Percentiles rank a stretch among this genome's conserved stretches.
These are phyloP conservation scores for Ophonus ardosiacus DNA, from an alignment of 2,888 invertebrate genomes.

Conservation along the genomic window DNA sequence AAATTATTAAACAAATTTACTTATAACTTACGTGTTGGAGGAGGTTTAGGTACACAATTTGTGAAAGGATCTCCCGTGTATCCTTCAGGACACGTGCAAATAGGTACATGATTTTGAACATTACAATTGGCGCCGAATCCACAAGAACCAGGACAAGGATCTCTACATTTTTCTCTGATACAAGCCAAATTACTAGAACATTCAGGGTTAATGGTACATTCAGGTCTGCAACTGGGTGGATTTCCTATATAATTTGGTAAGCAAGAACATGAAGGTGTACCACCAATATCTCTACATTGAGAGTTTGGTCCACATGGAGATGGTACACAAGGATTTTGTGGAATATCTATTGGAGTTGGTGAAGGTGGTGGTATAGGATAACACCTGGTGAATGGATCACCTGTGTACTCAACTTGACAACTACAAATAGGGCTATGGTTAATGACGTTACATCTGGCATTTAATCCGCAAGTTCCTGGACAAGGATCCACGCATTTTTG, in stretches of 20 bases:
- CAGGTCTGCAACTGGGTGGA: slow-evolving; percentile 87
- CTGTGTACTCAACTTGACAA: slow-evolving; percentile 77
- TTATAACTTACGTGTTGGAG: slow-evolving; percentile 75
- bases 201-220: slow-evolving; percentile 85
- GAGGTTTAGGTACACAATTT: slow-evolving; percentile 79
- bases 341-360: slow-evolving; percentile 67
- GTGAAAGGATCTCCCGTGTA: slow-evolving; percentile 88
- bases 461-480: slow-evolving; percentile 78
- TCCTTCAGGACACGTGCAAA: slow-evolving; percentile 84
- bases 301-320: slow-evolving; percentile 87
- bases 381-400: slow-evolving; percentile 84
- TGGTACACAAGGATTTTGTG: slow-evolving; percentile 82
- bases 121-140: slow-evolving; percentile 84
- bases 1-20: not conserved
- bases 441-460: slow-evolving; percentile 78
- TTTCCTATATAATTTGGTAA: slow-evolving; percentile 83
- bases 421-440: slow-evolving; percentile 80
- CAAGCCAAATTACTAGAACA: slow-evolving; percentile 85
- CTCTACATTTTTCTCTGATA: slow-evolving; percentile 83
- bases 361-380: slow-evolving; percentile 75
- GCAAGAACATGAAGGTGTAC: slow-evolving; percentile 81
- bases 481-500: slow-evolving; percentile 82
- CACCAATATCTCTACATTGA: slow-evolving; percentile 78
- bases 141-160: slow-evolving; percentile 88
- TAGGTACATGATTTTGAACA: slow-evolving; percentile 86